phyloP scores from a whole-genome alignment of 2,888 invertebrate species.

The Odontocerum albicorne region DNA sequence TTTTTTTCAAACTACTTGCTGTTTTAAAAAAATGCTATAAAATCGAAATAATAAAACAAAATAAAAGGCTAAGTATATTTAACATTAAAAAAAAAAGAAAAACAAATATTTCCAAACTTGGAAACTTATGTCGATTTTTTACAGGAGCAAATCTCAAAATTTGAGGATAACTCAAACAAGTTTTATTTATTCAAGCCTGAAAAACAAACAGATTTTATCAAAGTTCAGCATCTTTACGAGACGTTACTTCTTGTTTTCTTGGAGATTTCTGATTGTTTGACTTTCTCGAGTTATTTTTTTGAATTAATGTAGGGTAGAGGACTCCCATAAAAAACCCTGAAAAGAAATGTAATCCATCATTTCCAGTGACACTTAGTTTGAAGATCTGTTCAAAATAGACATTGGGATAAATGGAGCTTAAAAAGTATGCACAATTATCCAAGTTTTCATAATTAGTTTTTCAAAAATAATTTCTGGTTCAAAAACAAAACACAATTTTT shows the following conservation, averaged over 20 bases:
- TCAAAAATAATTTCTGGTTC: too few relatives aligned
- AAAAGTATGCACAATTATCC: too few relatives aligned
- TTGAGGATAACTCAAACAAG: constrained; percentile 16
- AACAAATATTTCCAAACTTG: constrained; percentile 3
- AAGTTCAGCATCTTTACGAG: constrained; percentile 36
- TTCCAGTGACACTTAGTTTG: constrained; percentile 12
- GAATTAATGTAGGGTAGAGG: constrained; percentile 31
- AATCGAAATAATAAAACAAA: not conserved
- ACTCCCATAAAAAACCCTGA: constrained; percentile 7
- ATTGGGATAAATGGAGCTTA: too few relatives aligned
- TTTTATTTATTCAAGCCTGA: constrained; percentile 36
- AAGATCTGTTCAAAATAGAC: not conserved
- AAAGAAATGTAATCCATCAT: constrained; percentile 35
- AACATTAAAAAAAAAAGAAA: constrained; percentile 1
- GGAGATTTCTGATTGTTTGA: constrained; percentile 34
- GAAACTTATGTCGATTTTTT: constrained; percentile 8
- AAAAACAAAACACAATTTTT: too few relatives aligned
- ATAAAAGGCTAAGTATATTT: not conserved
- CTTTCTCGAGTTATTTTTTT: constrained; percentile 35
- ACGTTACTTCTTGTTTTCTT: constrained; percentile 35
- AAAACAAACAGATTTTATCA: constrained; percentile 36
- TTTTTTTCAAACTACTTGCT: not conserved
- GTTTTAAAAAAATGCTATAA: not conserved
- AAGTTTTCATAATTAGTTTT: too few relatives aligned
- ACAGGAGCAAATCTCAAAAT: constrained; percentile 10